Percentiles rank a stretch among this genome's conserved stretches.
Evolutionary conservation across 2,113 vertebrate species (phyloP).

Genomic region (Thunnus maccoyii): DNA sequence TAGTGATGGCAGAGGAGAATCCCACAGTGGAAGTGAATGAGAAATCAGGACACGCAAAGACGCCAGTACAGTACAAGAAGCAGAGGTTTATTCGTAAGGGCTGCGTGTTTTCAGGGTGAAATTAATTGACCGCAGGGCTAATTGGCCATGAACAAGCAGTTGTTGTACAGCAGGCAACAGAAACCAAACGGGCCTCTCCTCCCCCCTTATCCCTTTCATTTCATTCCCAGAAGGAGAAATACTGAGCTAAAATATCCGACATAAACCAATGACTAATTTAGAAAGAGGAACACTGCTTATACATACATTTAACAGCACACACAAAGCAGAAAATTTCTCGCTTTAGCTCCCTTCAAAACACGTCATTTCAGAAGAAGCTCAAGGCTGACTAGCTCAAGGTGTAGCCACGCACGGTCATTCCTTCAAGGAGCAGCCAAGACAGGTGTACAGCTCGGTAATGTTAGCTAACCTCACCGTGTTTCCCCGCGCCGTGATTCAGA

Average conservation of each 20-base stretch:
- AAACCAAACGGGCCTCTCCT: conserved; percentile 41
- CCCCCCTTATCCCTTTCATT: not conserved
- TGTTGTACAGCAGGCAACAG: conserved; percentile 11
- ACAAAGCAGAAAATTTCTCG: accelerated
- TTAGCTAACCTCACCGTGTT: conserved; percentile 36
- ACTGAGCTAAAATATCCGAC: not conserved
- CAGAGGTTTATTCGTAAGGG: not conserved
- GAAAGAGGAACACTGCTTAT: not conserved
- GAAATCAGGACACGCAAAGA: conserved; percentile 10
- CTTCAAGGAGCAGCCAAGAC: conserved; percentile 56
- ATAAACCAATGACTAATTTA: not conserved
- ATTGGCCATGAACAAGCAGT: conserved; percentile 37
- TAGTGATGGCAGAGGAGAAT: conserved; percentile 25
- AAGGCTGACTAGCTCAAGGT: conserved; percentile 23
- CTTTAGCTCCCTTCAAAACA: not conserved
- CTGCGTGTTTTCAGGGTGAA: not conserved
- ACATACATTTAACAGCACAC: not conserved
- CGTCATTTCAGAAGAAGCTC: not conserved
- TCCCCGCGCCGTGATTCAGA: not conserved
- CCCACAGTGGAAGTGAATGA: conserved; percentile 27
- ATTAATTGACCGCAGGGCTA: conserved; percentile 26
- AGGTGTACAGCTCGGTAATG: conserved; percentile 58
- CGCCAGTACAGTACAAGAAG: not conserved
- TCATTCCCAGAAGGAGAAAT: not conserved
- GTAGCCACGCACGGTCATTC: conserved; percentile 30